Evolutionary conservation across 2,797 vertebrate species (phyloP), one percentile per base, ranked within the genome.

Genomic region (Garrulus glandarius): DNA sequence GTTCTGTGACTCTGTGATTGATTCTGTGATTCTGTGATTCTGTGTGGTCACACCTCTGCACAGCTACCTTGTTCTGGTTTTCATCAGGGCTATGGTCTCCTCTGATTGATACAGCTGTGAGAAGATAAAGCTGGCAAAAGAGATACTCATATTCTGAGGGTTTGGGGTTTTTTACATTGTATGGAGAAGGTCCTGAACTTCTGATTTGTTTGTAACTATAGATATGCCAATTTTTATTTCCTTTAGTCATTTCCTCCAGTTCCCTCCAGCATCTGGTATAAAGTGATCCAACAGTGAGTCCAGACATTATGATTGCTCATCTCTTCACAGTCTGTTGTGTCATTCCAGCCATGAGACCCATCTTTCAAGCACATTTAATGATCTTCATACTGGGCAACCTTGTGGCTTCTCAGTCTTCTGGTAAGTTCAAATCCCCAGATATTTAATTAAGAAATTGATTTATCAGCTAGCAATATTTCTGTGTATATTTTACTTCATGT

Each of bases 241-340:
- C 97, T 96, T 86, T 79, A 84, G 96, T 97, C 95, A 97, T 89
- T 97, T 97, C 97, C 96, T 97, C 74, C 50, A 43, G 71, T 81
- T 97, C 13, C 13, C 44, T 84, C 10, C 53, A 74, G 84, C 21
- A 26, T 86, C 79, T 82, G 37, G 41, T 93, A 83, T 63, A 82
- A 95, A 92, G 41, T 60, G 34, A 91, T 91, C 63, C 88, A 93
- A 83, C n/a, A 76, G 37, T 75, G 63, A 95, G 16, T 78, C 37
- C 79, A 78, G 65, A 89, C 75, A 53, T 81, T 78, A 49, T 1
- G 2, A 79, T 93, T 88, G 85, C 77, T 95, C 79, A 77, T 90
- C 23, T 92, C 26, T 92, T 91, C 64, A 72, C 47, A 63, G 81
- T 17, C 46, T 86, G 23, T 70, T 88, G 47, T 71, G 34, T 65